Conservation (phyloP, 2,888 invertebrate genomes). For the Leptinotarsa tumamoca region DNA sequence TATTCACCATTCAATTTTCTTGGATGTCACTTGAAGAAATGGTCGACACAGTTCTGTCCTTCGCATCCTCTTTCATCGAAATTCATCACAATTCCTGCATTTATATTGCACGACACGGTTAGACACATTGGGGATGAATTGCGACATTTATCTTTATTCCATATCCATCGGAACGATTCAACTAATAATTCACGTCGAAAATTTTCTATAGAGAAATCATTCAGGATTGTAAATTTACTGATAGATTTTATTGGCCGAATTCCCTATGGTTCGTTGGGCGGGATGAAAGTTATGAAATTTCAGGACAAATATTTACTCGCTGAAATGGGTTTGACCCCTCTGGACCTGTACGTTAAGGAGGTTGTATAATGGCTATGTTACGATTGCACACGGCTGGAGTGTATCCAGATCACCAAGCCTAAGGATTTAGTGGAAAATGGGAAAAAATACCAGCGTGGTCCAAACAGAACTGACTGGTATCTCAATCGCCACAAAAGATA, state of each 20-base stretch:
- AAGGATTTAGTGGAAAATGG: no score
- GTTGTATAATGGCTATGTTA: no score
- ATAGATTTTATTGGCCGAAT: neutral
- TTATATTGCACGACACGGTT: neutral
- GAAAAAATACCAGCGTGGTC: no score
- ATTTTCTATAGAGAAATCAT: neutral
- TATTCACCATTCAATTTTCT: neutral
- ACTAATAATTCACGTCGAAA: neutral
- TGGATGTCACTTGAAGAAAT: neutral
- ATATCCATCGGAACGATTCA: neutral
- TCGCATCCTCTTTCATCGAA: neutral
- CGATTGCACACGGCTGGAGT: no score
- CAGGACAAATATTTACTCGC: no score
- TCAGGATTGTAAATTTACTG: neutral
- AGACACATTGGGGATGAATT: neutral
- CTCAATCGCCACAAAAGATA: no score
- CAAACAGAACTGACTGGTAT: no score
- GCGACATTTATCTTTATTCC: neutral
- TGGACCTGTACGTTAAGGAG: no score
- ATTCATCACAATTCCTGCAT: constrained; percentile 3
- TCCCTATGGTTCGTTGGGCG: no score
- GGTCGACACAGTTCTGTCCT: neutral
- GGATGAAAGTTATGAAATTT: no score
- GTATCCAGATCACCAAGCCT: no score
- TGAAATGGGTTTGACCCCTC: no score